phyloP scores from a whole-genome alignment of 2,888 invertebrate genomes.

The Cerastoderma edule region DNA sequence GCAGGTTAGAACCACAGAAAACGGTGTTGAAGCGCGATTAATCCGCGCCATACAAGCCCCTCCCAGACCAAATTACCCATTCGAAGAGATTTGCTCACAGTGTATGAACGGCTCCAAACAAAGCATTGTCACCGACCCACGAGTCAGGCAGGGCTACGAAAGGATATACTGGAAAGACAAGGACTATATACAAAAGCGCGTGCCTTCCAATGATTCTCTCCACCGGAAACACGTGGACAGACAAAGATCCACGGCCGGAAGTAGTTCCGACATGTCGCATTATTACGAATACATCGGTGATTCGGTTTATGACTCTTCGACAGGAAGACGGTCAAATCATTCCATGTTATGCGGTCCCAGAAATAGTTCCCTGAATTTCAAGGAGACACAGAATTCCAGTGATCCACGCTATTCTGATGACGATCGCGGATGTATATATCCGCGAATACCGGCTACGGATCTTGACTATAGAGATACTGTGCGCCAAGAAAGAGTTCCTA shows the following conservation, averaged over 20 bases:
- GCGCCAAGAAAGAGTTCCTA: constrained; percentile 46
- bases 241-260: constrained; percentile 59
- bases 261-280: constrained; percentile 60
- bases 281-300: constrained; percentile 60
- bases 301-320: constrained; percentile 46
- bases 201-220: constrained; percentile 58
- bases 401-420: constrained; percentile 45
- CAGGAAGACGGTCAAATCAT: constrained; percentile 51
- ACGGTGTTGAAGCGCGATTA: constrained; percentile 54
- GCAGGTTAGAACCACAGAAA: constrained; percentile 55
- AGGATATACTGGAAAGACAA: constrained; percentile 59
- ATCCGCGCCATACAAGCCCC: constrained; percentile 53
- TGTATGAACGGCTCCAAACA: constrained; percentile 48
- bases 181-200: constrained; percentile 46
- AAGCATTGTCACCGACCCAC: constrained; percentile 39
- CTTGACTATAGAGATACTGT: constrained; percentile 36
- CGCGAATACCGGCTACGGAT: constrained; percentile 34
- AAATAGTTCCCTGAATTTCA: constrained; percentile 47
- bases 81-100: constrained; percentile 56
- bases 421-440: constrained; percentile 40
- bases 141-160: constrained; percentile 55
- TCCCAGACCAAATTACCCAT: constrained; percentile 40
- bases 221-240: constrained; percentile 48
- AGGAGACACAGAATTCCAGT: constrained; percentile 39
- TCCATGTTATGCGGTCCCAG: constrained; percentile 49